These are phyloP conservation scores for Sarotherodon lohbergeri DNA, from an alignment of 2,113 vertebrate species.

Conservation along the genomic window DNA sequence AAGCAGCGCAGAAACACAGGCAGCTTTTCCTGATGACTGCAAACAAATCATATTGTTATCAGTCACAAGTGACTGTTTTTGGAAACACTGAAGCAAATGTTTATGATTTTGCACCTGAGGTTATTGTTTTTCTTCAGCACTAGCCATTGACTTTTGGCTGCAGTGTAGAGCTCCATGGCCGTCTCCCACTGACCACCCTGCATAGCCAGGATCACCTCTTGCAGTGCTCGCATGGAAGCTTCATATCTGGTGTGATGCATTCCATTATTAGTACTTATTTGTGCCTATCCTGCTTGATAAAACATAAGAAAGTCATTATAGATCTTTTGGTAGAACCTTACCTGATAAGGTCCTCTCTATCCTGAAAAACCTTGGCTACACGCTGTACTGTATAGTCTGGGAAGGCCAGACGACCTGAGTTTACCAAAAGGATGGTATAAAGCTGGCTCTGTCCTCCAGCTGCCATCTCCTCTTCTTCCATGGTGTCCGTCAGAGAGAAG, in stretches of 20 bases:
- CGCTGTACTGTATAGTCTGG: conserved; percentile 81
- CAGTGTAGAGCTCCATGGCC: conserved; percentile 73
- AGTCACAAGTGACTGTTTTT: neutral
- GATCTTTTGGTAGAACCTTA: conserved; percentile 14
- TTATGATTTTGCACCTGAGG: conserved; percentile 73
- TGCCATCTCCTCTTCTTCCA: conserved; percentile 86
- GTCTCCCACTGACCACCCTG: conserved; percentile 82
- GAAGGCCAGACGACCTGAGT: conserved; percentile 82
- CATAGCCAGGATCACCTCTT: conserved; percentile 78
- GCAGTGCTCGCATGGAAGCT: conserved; percentile 74
- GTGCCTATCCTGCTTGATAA: neutral
- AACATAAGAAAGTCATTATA: neutral
- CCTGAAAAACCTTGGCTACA: conserved; percentile 77
- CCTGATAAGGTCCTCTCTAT: conserved; percentile 90
- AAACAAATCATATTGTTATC: neutral
- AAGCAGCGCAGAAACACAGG: conserved; percentile 86
- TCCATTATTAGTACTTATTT: neutral
- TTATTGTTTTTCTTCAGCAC: conserved; percentile 70
- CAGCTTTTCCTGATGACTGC: conserved; percentile 78
- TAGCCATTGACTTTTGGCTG: conserved; percentile 77
- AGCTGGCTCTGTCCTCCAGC: conserved; percentile 86
- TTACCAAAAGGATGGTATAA: conserved; percentile 83
- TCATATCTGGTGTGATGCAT: conserved; percentile 76
- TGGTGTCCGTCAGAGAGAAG: conserved; percentile 80
- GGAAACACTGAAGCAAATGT: neutral